Base-by-base conservation (phyloP, 2,797 vertebrate genomes). In the Staurois parvus region DNA sequence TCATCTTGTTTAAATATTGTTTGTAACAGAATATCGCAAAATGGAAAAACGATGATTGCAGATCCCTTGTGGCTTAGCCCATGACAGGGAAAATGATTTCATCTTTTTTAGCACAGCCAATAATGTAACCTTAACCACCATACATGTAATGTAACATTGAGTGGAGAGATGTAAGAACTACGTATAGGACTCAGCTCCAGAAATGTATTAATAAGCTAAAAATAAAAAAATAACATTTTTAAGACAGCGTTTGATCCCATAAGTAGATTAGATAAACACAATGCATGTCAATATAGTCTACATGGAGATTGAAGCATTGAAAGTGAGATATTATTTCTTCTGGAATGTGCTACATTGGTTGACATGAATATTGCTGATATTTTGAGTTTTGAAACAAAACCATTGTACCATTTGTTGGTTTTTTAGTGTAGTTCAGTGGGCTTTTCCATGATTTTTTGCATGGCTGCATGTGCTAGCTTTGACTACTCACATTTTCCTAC, bases 31-130 rank as follows among this genome's bases (percentile, higher is more conserved):
- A 81, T 81, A 81, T 69, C 29, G n/a, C 81, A 69, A 52, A 76
- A 85, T 76, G 77, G 40, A 81, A 84, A 79, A 75, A 72, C 34
- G 62, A 81, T 85, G 78, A 85, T 81, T 81, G 72, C 78, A 56
- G 64, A 73, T 81, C 84, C 64, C 78, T 69, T 64, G 28, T 76
- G 72, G 26, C 28, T 75, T 69, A 80, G 37, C 72, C 30, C 48
- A 34, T 56, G 59, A 81, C 68, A 29, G 70, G 34, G 34, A 79
- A 66, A 48, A 34, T 73, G 69, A 85, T 80, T 66, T 85, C 68
- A 84, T 79, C 28, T n/a, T n/a, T n/a, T 66, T 84, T 12, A 73
- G 34, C 12, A 62, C 19, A 29, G 64, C 30, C 62, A 75, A 48
- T 59, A 77, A 40, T 69, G 19, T 37, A 59, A 77, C 74, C 42